These are phyloP conservation scores for Ahaetulla prasina DNA, from an alignment of 2,113 vertebrate genomes.

Conservation along the genomic window DNA sequence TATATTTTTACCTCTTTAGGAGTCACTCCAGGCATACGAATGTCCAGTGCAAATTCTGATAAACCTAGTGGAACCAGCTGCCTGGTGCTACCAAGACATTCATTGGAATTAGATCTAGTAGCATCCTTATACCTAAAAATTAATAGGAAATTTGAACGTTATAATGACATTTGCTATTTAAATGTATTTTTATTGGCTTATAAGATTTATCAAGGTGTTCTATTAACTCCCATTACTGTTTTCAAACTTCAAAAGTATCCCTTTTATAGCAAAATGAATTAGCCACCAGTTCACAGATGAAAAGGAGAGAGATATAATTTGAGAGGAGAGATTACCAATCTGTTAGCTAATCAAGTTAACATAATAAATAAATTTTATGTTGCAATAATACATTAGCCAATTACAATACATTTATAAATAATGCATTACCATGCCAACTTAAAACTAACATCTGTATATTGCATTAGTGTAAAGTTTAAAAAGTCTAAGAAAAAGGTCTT, in stretches of 20 bases:
- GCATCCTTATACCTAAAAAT: constrained; percentile 78
- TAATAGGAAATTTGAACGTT: background rate
- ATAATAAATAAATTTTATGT: background rate
- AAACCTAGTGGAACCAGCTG: constrained; percentile 71
- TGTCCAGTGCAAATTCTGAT: constrained; percentile 84
- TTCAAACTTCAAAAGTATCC: background rate
- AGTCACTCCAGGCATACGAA: constrained; percentile 88
- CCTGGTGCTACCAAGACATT: constrained; percentile 74
- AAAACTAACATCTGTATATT: background rate
- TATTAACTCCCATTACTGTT: background rate
- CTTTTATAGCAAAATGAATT: background rate
- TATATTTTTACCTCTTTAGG: constrained; percentile 78
- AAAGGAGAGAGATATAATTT: background rate
- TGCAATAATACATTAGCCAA: background rate
- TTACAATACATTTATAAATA: background rate
- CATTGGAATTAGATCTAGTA: constrained; percentile 67
- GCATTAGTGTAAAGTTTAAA: background rate
- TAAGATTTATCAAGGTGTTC: background rate
- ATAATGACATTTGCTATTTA: background rate
- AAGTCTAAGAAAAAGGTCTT: background rate
- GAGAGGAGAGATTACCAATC: background rate
- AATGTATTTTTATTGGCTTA: background rate
- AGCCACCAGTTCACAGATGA: background rate
- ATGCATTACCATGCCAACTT: background rate
- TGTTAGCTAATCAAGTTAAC: background rate